Percentiles rank a stretch among this genome's conserved stretches.
Evolutionary conservation across 2,113 vertebrate genomes (phyloP).

Genomic region (Pygoscelis antarcticus): DNA sequence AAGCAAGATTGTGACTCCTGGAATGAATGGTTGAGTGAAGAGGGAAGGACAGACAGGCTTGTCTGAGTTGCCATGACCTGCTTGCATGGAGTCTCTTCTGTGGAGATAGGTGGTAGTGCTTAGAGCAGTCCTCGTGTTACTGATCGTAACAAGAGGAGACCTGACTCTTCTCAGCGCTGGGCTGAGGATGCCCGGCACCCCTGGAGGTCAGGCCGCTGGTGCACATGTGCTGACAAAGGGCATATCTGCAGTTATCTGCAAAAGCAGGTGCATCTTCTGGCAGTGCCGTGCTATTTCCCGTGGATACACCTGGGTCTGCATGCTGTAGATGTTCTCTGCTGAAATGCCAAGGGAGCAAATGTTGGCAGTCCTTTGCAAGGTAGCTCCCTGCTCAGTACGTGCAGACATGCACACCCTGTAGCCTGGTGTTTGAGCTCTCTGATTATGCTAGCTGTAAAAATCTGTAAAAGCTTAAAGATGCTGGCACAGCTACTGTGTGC

Average conservation of each 20-base stretch:
- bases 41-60: not conserved
- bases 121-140: not conserved
- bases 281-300: not conserved
- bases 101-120: not conserved
- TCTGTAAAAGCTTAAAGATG: not conserved
- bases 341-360: not conserved
- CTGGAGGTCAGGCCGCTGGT: not conserved
- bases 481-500: not conserved
- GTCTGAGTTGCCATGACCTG: not conserved
- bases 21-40: not conserved
- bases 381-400: not conserved
- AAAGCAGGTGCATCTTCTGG: not conserved
- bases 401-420: not conserved
- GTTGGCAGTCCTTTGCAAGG: not conserved
- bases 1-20: not conserved
- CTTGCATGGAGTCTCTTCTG: not conserved
- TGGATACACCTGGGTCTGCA: fast-evolving
- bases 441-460: not conserved
- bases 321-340: not conserved
- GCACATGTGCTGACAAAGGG: not conserved
- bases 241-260: not conserved
- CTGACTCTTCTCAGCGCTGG: fast-evolving
- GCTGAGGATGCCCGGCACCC: not conserved
- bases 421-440: not conserved
- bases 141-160: not conserved